Evolutionary conservation across 2,797 vertebrate genomes (phyloP).

Genomic region (Luscinia megarhynchos): DNA sequence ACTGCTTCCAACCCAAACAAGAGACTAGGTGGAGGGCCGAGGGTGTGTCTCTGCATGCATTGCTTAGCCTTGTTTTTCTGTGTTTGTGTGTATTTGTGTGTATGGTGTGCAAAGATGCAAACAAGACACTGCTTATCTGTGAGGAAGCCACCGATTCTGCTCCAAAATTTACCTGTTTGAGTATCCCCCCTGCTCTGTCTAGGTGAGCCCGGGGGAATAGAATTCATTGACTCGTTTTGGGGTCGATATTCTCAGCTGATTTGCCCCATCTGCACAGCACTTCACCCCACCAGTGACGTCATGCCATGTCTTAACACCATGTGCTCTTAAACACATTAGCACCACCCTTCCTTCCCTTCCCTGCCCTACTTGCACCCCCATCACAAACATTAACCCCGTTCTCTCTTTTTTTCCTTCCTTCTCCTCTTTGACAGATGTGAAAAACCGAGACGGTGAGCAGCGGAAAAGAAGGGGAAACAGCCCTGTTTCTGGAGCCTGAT

Average conservation of each 20-base stretch:
- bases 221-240: neutral
- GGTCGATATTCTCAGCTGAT: neutral
- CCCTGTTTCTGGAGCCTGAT: conserved; percentile 80
- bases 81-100: neutral
- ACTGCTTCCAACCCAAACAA: neutral
- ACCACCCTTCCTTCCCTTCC: conserved; percentile 30
- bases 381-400: conserved; percentile 41
- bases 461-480: conserved; percentile 75
- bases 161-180: neutral
- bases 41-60: conserved; percentile 13
- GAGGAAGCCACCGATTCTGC: conserved; percentile 1
- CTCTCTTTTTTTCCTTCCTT: conserved; percentile 4
- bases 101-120: conserved; percentile 11
- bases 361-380: neutral
- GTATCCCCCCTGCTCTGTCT: neutral
- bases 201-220: neutral
- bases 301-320: conserved; percentile 51
- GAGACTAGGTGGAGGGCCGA: neutral
- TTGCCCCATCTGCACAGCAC: conserved; percentile 9
- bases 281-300: conserved; percentile 54
- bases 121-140: neutral
- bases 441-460: conserved; percentile 95
- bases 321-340: conserved; percentile 46
- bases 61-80: conserved; percentile 40
- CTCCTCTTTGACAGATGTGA: conserved; percentile 87